Evolutionary conservation across 2,113 vertebrate species (phyloP), one percentile per base, ranked within the genome.

Genomic region (Origma solitaria): DNA sequence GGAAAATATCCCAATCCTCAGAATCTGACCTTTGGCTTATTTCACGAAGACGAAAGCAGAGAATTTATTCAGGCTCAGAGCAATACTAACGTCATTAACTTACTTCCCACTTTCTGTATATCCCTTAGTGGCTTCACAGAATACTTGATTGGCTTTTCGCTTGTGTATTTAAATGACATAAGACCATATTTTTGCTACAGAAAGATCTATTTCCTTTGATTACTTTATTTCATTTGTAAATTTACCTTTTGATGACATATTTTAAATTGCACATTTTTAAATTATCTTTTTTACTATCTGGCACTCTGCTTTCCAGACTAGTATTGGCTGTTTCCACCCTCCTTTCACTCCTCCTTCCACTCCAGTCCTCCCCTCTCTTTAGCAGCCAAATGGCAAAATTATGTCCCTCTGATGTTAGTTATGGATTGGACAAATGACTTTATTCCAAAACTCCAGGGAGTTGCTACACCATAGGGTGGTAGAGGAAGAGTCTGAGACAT

Each of bases 11-110:
- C 88, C 92, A 96, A 64, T 96, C 83, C 90, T 95, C 83, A 86
- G 86, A 96, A 94, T 88, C 21, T 88, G 95, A 97, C 95, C 94
- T 97, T 97, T 96, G 95, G 65, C 93, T 95, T 97, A 72, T 96
- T 95, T 94, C 81, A 82, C 84, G 94, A 96, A 93, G 94, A 95
- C 83, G 89, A 96, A 96, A 94, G 95, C 71, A 96, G 95, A 93
- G 88, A 96, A 97, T 97, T 96, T 97, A 97, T 97, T 97, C 97
- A 97, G 80, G 96, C 96, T 96, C 87, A 95, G 86, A 93, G 96
- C 97, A 90, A 97, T 95, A 86, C 62, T 85, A 93, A 93, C 42
- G 82, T 95, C 95, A 97, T 94, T 96, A 97, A 94, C 91, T 88
- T 93, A 82, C 88, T 97, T 96, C 88, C 91, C 86, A 95, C 92